Evolutionary conservation across 2,797 vertebrate genomes (phyloP).

Genomic region (Squalus acanthias): DNA sequence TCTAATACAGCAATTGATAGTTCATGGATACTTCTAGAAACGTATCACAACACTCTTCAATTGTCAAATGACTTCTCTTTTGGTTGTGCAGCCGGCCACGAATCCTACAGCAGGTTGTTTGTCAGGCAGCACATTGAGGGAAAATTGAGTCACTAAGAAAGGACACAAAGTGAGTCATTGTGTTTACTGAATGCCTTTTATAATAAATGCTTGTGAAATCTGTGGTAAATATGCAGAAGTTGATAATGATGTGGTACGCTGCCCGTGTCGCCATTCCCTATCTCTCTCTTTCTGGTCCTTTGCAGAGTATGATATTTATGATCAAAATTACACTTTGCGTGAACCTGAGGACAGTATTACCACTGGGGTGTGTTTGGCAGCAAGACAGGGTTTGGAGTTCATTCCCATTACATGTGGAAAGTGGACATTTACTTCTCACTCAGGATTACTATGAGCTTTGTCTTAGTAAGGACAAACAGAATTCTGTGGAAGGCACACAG

Average conservation of each 20-base stretch:
- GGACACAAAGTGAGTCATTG: neutral
- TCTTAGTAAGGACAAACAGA: neutral
- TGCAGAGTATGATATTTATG: neutral
- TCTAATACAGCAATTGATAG: too few species aligned
- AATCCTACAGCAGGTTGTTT: neutral
- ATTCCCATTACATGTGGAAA: neutral
- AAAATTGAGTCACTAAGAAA: neutral
- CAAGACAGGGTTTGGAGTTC: neutral
- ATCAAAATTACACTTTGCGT: neutral
- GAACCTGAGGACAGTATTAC: neutral
- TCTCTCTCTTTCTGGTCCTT: neutral
- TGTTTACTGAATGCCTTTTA: neutral
- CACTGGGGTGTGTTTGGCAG: neutral
- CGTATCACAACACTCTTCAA: neutral
- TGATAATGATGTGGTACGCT: neutral
- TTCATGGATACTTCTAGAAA: neutral
- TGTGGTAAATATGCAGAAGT: neutral
- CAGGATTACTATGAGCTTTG: neutral
- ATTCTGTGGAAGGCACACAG: neutral
- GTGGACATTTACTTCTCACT: neutral
- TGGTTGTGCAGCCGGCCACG: neutral
- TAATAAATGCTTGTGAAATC: neutral
- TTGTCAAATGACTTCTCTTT: neutral
- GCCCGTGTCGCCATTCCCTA: neutral
- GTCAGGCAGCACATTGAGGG: neutral